These are phyloP conservation scores for Athalia circularis DNA, from an alignment of 2,888 invertebrate genomes.

Conservation along the genomic window DNA sequence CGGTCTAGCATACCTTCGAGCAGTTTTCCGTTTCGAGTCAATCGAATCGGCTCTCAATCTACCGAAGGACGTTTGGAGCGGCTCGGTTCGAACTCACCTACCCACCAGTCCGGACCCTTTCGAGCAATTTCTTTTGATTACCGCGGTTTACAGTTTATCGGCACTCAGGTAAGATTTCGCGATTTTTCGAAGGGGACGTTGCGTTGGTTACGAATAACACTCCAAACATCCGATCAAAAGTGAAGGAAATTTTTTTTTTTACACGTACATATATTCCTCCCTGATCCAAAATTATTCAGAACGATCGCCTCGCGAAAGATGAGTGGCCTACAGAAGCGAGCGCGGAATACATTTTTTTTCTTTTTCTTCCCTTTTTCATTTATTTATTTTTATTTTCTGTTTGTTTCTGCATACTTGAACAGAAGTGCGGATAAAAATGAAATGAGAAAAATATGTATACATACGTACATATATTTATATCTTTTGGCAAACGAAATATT, in stretches of 20 bases:
- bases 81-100: too few relatives aligned
- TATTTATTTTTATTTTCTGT: too few relatives aligned
- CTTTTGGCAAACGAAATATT: too few relatives aligned
- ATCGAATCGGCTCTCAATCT: conserved; percentile 31
- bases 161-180: conserved; percentile 15
- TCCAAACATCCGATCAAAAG: conserved; percentile 10
- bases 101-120: conserved; percentile 9
- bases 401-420: too few relatives aligned
- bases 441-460: too few relatives aligned
- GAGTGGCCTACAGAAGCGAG: too few relatives aligned
- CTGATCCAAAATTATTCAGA: not conserved
- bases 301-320: not conserved
- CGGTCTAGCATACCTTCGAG: not conserved
- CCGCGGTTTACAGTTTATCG: conserved; percentile 35
- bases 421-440: too few relatives aligned
- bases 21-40: conserved; percentile 31
- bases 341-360: too few relatives aligned
- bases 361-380: too few relatives aligned
- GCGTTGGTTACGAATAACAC: conserved; percentile 5
- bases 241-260: not conserved
- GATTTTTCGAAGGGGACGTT: conserved; percentile 9
- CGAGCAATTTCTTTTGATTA: conserved; percentile 40
- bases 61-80: conserved; percentile 25
- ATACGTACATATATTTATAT: too few relatives aligned
- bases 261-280: not conserved